These are phyloP conservation scores for Mechanitis mazaeus DNA, from an alignment of 2,888 invertebrate species.

Conservation along the genomic window DNA sequence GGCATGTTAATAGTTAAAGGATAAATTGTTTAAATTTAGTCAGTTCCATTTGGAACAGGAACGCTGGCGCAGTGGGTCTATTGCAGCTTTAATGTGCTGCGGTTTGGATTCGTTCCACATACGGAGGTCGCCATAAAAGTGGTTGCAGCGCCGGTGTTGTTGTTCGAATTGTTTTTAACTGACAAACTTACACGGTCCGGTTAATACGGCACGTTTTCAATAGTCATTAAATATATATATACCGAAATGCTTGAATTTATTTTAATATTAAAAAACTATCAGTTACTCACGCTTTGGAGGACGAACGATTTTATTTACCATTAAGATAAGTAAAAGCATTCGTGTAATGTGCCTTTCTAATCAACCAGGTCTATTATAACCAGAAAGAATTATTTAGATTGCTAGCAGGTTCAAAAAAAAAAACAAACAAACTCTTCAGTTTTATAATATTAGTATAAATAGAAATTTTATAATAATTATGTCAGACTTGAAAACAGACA, in stretches of 20 bases:
- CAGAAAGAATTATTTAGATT: no score
- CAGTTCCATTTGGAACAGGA: constrained; percentile 43
- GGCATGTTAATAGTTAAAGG: neutral
- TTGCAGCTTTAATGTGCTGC: constrained; percentile 60
- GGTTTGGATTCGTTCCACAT: constrained; percentile 68
- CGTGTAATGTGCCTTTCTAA: no score
- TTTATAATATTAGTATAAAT: no score
- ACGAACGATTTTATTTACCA: no score
- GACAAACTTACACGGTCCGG: constrained; percentile 49
- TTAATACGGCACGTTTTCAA: constrained; percentile 33
- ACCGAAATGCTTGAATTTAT: neutral
- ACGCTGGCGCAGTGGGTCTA: constrained; percentile 52
- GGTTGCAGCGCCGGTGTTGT: constrained; percentile 43
- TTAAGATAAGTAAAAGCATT: no score
- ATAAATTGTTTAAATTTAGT: constrained; percentile 32
- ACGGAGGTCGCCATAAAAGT: constrained; percentile 60
- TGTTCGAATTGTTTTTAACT: constrained; percentile 64
- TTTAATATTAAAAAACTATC: neutral
- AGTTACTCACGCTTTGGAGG: no score
- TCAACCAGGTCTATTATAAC: no score
- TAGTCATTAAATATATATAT: neutral
- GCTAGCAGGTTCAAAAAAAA: no score
- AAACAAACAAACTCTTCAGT: no score
- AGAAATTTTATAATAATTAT: constrained; percentile 25
- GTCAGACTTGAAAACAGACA: constrained; percentile 4